A percentile compares a stretch with the other conserved stretches of the same genome.
phyloP scores from a whole-genome alignment of 1,140 invertebrate species.

The Drosophila kohkoa region DNA sequence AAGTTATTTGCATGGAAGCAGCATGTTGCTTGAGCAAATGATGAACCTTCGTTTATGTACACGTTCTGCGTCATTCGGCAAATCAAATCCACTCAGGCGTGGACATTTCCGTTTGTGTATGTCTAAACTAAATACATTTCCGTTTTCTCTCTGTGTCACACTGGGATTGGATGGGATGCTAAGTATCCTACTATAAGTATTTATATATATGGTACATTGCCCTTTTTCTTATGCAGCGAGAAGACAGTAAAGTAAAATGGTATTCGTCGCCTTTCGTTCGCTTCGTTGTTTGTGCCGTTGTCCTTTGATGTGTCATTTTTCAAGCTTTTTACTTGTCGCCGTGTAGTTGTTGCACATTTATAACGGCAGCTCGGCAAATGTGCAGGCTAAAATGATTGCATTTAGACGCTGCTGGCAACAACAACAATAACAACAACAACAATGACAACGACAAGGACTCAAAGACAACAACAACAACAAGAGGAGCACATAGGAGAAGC shows the following conservation, averaged over 20 bases:
- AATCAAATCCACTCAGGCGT: conserved; percentile 70
- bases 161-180: conserved; percentile 16
- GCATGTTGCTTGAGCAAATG: conserved; percentile 20
- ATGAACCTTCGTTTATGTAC: conserved; percentile 8
- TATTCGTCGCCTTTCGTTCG: conserved; percentile 39
- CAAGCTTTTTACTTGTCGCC: conserved; percentile 66
- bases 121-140: conserved; percentile 73
- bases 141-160: conserved; percentile 47
- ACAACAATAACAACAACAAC: conserved; percentile 10
- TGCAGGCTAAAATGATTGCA: conserved; percentile 77
- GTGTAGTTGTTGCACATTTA: conserved; percentile 77
- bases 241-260: conserved; percentile 51
- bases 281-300: conserved; percentile 40
- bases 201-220: conserved; percentile 14
- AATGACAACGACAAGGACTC: conserved; percentile 8
- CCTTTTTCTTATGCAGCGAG: conserved; percentile 42
- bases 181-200: not conserved
- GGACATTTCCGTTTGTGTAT: conserved; percentile 63
- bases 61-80: conserved; percentile 29
- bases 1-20: conserved; percentile 27
- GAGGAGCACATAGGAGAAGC: not conserved
- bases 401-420: conserved; percentile 42
- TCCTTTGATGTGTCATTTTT: conserved; percentile 80
- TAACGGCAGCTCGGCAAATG: conserved; percentile 54
- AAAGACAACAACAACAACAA: conserved; percentile 42